phyloP scores from a whole-genome alignment of 1,140 invertebrate genomes.

The Monochamus saltuarius region DNA sequence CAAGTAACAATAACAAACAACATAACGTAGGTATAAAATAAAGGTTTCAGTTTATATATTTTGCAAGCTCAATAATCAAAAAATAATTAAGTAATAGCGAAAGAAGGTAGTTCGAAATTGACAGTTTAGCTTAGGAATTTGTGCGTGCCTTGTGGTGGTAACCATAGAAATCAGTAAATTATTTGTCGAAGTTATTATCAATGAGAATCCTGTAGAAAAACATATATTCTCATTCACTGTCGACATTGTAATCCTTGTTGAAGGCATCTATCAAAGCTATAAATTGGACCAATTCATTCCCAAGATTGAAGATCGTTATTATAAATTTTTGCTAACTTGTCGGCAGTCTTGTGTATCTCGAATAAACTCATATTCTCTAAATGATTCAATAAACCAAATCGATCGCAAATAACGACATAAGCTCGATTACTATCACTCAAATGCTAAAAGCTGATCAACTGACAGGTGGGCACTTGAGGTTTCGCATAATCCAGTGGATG shows the following conservation, averaged over 20 bases:
- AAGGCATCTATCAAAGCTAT: constrained; percentile 1
- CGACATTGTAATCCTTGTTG: neutral
- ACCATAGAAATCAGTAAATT: too few relatives aligned
- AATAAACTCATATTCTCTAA: neutral
- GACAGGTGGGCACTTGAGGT: neutral
- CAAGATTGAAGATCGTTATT: neutral
- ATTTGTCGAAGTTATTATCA: too few relatives aligned
- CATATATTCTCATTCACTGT: neutral
- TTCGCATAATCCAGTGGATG: neutral
- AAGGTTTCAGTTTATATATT: too few relatives aligned
- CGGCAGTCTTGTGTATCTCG: too few relatives aligned
- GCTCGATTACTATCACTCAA: constrained; percentile 17
- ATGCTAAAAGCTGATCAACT: constrained; percentile 20
- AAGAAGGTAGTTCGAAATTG: too few relatives aligned
- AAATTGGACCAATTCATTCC: constrained; percentile 1
- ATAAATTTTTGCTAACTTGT: neutral
- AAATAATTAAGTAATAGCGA: too few relatives aligned
- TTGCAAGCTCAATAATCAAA: too few relatives aligned
- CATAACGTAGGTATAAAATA: too few relatives aligned
- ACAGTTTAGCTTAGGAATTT: too few relatives aligned
- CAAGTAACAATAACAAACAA: too few relatives aligned
- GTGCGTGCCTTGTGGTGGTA: too few relatives aligned
- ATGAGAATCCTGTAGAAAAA: constrained; percentile 10
- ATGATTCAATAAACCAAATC: neutral
- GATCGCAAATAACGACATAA: neutral